Evolutionary conservation across 2,113 vertebrate genomes (phyloP).

Genomic region (Nestor notabilis): DNA sequence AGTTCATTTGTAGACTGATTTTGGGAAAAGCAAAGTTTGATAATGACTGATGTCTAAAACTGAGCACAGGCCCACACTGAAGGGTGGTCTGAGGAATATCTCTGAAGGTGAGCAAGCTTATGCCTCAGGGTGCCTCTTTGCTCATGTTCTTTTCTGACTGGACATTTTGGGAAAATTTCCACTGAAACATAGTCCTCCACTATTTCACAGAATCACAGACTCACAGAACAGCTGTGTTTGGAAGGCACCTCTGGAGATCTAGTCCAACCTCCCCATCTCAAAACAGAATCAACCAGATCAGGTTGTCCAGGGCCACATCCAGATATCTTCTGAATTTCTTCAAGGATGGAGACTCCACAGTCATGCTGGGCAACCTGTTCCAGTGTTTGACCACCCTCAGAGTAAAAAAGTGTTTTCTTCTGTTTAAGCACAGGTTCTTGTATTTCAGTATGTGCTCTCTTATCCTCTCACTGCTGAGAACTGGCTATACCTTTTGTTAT

Average conservation of each 20-base stretch:
- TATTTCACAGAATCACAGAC: background rate
- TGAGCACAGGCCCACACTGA: background rate
- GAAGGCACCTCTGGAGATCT: background rate
- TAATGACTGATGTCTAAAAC: background rate
- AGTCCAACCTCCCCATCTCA: background rate
- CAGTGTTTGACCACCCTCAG: background rate
- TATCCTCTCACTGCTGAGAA: background rate
- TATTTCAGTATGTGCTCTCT: background rate
- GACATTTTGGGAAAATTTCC: background rate
- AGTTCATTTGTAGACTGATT: background rate
- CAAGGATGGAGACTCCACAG: background rate
- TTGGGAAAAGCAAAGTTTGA: background rate
- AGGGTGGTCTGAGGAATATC: background rate
- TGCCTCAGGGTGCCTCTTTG: rapidly evolving
- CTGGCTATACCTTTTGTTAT: background rate
- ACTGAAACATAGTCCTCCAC: background rate
- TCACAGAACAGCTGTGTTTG: background rate
- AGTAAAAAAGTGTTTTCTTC: background rate
- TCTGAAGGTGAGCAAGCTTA: background rate
- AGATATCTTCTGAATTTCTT: background rate
- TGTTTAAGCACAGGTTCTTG: background rate
- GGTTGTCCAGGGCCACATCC: background rate
- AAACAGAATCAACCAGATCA: background rate
- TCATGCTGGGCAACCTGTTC: background rate
- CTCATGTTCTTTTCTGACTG: background rate